Percentiles rank a stretch among this genome's conserved stretches.
These are phyloP conservation scores for Anabas testudineus DNA, from an alignment of 2,797 vertebrate genomes.

Conservation along the genomic window DNA sequence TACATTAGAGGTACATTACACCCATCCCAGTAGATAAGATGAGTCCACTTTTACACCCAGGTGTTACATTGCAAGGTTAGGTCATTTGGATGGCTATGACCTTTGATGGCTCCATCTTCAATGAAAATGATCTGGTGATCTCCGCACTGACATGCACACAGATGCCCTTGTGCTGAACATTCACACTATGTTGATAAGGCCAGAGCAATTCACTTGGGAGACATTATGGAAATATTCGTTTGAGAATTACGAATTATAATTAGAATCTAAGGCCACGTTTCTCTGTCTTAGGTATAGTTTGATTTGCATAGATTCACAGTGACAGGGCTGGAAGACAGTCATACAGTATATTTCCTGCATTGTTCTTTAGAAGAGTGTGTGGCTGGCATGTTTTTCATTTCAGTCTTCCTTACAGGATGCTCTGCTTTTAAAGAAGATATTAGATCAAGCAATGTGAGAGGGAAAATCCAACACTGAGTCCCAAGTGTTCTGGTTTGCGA, in stretches of 20 bases:
- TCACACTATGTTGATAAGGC: slow-evolving; percentile 72
- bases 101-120: slow-evolving; percentile 82
- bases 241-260: slow-evolving; percentile 78
- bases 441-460: slow-evolving; percentile 78
- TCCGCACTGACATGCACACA: slow-evolving; percentile 76
- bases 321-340: slow-evolving; percentile 17
- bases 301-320: slow-evolving; percentile 38
- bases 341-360: slow-evolving; percentile 17
- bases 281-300: slow-evolving; percentile 30
- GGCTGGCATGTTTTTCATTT: slow-evolving; percentile 58
- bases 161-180: slow-evolving; percentile 77
- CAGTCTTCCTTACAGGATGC: slow-evolving; percentile 59
- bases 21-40: slow-evolving; percentile 83
- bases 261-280: slow-evolving; percentile 66
- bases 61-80: slow-evolving; percentile 87
- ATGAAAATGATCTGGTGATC: slow-evolving; percentile 83
- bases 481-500: slow-evolving; percentile 77
- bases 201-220: slow-evolving; percentile 73
- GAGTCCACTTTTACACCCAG: slow-evolving; percentile 86
- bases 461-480: slow-evolving; percentile 76
- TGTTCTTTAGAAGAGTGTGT: slow-evolving; percentile 15
- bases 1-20: slow-evolving; percentile 86
- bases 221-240: slow-evolving; percentile 81
- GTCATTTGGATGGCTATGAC: slow-evolving; percentile 83
- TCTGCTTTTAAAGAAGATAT: slow-evolving; percentile 81